A percentile compares a stretch with the other conserved stretches of the same genome.
phyloP scores from a whole-genome alignment of 2,113 vertebrate genomes.

The Harpagus bidentatus region DNA sequence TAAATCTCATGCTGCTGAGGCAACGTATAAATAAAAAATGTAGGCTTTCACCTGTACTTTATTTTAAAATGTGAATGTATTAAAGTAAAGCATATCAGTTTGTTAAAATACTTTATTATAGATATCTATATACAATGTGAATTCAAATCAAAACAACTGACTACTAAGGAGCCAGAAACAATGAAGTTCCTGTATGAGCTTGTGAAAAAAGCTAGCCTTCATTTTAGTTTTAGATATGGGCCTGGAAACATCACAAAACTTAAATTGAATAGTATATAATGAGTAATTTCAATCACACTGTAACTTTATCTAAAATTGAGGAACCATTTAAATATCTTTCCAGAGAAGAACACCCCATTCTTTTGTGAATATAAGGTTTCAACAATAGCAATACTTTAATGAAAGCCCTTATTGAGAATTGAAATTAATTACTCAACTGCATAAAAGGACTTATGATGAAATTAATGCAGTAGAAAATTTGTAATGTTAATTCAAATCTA shows the following conservation, averaged over 20 bases:
- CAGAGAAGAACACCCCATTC: not conserved
- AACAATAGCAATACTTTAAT: not conserved
- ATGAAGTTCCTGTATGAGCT: not conserved
- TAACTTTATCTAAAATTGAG: slow-evolving; percentile 12
- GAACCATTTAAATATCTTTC: not conserved
- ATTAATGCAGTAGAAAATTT: not conserved
- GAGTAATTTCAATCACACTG: not conserved
- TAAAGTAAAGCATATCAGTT: not conserved
- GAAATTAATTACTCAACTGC: slow-evolving; percentile 29
- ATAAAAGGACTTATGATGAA: not conserved
- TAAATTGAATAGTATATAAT: not conserved
- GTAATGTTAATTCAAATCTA: not conserved
- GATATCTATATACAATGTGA: not conserved
- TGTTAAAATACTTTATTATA: not conserved
- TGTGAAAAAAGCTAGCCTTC: not conserved
- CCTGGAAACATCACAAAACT: not conserved
- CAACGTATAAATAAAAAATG: not conserved
- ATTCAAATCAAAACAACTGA: not conserved
- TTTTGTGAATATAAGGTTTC: not conserved
- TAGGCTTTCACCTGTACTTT: not conserved
- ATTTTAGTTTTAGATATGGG: not conserved
- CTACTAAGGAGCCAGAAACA: not conserved
- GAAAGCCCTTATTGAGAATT: not conserved
- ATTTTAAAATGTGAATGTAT: not conserved
- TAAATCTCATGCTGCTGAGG: not conserved